phyloP scores from a whole-genome alignment of 2,113 vertebrate genomes.

The Tympanuchus pallidicinctus region DNA sequence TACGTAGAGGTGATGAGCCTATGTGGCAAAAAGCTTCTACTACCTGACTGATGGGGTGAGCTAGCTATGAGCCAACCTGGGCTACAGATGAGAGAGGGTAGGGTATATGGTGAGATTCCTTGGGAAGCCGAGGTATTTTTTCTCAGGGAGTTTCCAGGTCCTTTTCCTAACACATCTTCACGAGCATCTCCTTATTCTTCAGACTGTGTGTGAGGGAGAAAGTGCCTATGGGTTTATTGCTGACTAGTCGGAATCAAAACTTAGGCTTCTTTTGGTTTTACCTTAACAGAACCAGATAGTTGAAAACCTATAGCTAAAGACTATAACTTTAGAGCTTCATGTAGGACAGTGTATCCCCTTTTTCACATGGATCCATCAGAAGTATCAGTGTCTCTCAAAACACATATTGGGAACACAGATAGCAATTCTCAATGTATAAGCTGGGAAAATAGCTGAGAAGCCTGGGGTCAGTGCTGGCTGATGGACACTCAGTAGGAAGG shows the following conservation, averaged over 20 bases:
- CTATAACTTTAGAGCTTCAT: accelerated
- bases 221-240: not conserved
- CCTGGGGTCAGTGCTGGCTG: not conserved
- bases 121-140: not conserved
- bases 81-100: not conserved
- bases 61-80: not conserved
- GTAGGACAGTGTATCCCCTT: not conserved
- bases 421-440: not conserved
- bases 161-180: not conserved
- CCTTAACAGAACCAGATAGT: accelerated
- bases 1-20: accelerated
- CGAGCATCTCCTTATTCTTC: not conserved
- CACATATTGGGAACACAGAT: accelerated
- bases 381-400: not conserved
- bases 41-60: not conserved
- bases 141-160: not conserved
- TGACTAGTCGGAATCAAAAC: not conserved
- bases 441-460: not conserved
- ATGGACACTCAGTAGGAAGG: not conserved
- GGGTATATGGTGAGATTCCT: not conserved
- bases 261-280: not conserved
- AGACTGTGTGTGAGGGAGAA: not conserved
- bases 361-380: not conserved
- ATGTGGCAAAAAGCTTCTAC: not conserved
- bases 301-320: not conserved